Evolutionary conservation across 2,113 vertebrate species (phyloP).

Genomic region (Tor tambroides): DNA sequence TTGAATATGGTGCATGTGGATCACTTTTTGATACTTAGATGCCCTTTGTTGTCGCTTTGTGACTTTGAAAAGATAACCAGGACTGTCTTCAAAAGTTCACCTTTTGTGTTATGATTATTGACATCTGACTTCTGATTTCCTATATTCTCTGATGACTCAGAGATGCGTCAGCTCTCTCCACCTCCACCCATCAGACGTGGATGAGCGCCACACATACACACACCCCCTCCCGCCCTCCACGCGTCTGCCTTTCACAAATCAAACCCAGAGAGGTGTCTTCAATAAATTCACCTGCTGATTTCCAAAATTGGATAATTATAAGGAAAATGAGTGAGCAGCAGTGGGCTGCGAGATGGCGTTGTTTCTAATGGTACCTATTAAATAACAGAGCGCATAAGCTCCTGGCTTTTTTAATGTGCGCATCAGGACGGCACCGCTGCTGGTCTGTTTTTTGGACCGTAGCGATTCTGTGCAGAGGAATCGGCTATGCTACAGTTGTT

Average conservation of each 20-base stretch:
- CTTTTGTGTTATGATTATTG: background rate
- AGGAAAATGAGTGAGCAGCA: conserved; percentile 58
- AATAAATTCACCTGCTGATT: conserved; percentile 62
- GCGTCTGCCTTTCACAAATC: conserved; percentile 52
- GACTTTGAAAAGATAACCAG: background rate
- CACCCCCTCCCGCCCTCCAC: background rate
- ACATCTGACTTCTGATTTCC: background rate
- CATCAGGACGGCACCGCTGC: conserved; percentile 44
- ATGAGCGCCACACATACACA: background rate
- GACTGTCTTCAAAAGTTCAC: background rate
- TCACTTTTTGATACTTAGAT: background rate
- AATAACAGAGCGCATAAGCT: conserved; percentile 57
- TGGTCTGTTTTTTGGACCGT: conserved; percentile 49
- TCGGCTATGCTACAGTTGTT: conserved; percentile 60
- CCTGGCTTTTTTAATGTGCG: conserved; percentile 54
- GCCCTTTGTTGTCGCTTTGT: too few relatives aligned
- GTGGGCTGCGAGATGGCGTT: conserved; percentile 57
- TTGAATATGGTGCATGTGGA: background rate
- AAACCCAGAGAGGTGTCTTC: conserved; percentile 44
- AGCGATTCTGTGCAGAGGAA: conserved; percentile 56
- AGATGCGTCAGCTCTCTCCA: conserved; percentile 30
- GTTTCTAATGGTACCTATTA: conserved; percentile 63
- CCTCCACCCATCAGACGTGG: conserved; percentile 45
- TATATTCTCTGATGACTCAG: conserved; percentile 15
- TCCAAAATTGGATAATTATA: conserved; percentile 62